Base-by-base conservation (phyloP, 2,797 vertebrate genomes). In the Phrynocephalus vlangalii region DNA sequence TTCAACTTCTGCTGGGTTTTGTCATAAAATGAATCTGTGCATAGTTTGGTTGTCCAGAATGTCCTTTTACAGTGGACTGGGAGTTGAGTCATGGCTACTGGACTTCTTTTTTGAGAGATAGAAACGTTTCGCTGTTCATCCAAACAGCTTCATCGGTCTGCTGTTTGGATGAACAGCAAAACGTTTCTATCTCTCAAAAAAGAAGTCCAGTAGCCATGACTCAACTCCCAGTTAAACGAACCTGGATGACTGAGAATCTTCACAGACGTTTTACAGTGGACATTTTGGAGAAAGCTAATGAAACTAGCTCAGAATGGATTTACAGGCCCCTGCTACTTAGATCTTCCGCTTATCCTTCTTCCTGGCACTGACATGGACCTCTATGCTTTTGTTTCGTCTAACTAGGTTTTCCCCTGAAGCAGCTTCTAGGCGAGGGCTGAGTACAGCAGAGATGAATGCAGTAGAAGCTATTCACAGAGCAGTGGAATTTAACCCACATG, bases 401-500 rank as follows among this genome's bases (percentile, higher is more conserved):
- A 90, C 50, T 93, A 99, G 99, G 94, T 99, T 99, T 95, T 99
- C 98, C 95, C 99, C 99, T 90, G 98, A 99, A 95, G 98, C 98
- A 76, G 99, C 99, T 1, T 99, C 99, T 84, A 97, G 98, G 84
- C 96, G 99, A 95, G 99, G 99, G 79, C 96, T 99, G 96, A 99
- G 98, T 95, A 99, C 99, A 87, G 99, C 99, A 93, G 99, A 99
- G 95, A 99, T 99, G 99, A 99, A 99, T 86, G 99, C 99, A 89
- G 99, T 99, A 91, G 99, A 99, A 97, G 98, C 99, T 95, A 99
- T 99, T 95, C 99, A 99, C 95, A 98, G 98, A 98, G 99, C 98
- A 24, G 99, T 99, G 96, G 99, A 99, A 96, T 99, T 99, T 95
- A 99, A 99, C 96, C 99, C 99, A 90, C 98, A 99, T 16, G 99